Evolutionary conservation across 2,888 invertebrate species (phyloP).

Genomic region (Emmelina monodactyla): DNA sequence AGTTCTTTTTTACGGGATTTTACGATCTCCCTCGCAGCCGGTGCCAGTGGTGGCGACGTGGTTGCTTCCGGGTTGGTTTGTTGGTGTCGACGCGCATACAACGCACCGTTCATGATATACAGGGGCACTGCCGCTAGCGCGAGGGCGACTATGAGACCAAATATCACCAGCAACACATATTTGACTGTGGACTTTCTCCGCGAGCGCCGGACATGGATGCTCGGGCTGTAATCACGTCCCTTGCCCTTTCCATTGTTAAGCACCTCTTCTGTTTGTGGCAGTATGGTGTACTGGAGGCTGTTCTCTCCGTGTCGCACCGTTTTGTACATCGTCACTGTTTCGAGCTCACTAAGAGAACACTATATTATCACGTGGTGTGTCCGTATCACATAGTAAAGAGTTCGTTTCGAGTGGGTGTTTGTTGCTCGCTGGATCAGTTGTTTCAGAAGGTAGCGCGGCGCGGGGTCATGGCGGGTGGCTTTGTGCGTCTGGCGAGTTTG

Average conservation of each 20-base stretch:
- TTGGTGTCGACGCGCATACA: slow-evolving; percentile 30
- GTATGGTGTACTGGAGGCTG: slow-evolving; percentile 76
- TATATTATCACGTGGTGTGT: slow-evolving; percentile 30
- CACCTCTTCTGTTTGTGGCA: slow-evolving; percentile 75
- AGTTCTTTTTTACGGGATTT: slow-evolving; percentile 51
- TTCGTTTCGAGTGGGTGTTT: slow-evolving; percentile 18
- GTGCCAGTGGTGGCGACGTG: slow-evolving; percentile 30
- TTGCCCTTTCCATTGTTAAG: slow-evolving; percentile 67
- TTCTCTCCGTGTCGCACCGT: slow-evolving; percentile 78
- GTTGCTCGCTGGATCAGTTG: not conserved
- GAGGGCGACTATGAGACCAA: slow-evolving; percentile 38
- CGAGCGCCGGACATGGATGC: slow-evolving; percentile 45
- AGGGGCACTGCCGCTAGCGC: slow-evolving; percentile 40
- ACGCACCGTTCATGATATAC: slow-evolving; percentile 39
- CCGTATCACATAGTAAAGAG: slow-evolving; percentile 37
- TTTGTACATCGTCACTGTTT: slow-evolving; percentile 70
- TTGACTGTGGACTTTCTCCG: slow-evolving; percentile 40
- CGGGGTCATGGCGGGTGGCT: slow-evolving; percentile 39
- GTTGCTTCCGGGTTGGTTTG: slow-evolving; percentile 25
- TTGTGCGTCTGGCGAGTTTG: slow-evolving; percentile 39
- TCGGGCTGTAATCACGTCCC: slow-evolving; percentile 58
- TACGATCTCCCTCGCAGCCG: slow-evolving; percentile 33
- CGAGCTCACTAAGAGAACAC: slow-evolving; percentile 42
- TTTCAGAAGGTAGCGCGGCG: not conserved
- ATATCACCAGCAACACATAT: slow-evolving; percentile 41